These are phyloP conservation scores for Girardinus metallicus DNA, from an alignment of 2,797 vertebrate species.

Conservation along the genomic window DNA sequence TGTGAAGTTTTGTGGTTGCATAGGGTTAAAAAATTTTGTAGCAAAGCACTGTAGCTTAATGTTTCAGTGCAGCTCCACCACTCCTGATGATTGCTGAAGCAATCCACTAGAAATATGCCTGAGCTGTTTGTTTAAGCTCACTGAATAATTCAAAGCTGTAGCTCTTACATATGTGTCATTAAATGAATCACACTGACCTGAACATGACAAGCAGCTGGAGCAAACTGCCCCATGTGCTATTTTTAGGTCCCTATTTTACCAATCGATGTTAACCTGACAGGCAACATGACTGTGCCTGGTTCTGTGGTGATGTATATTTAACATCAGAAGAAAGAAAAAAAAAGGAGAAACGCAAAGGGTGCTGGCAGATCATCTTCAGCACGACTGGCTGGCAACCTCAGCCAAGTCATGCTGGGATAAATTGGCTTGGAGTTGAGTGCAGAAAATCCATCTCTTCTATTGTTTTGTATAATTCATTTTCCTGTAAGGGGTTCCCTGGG, in stretches of 20 bases:
- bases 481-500: constrained; percentile 47
- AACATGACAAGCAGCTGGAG: constrained; percentile 44
- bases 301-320: constrained; percentile 60
- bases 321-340: constrained; percentile 18
- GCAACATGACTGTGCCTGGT: constrained; percentile 24
- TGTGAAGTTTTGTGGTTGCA: not conserved
- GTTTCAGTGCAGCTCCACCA: constrained; percentile 27
- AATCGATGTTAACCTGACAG: constrained; percentile 35
- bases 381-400: constrained; percentile 45
- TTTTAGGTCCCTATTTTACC: constrained; percentile 28
- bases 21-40: not conserved
- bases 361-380: constrained; percentile 28
- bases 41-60: constrained; percentile 7
- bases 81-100: constrained; percentile 26
- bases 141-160: constrained; percentile 59
- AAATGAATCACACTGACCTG: constrained; percentile 29
- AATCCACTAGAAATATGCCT: constrained; percentile 37
- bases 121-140: constrained; percentile 53
- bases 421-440: constrained; percentile 56
- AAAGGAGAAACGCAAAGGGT: constrained; percentile 37
- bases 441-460: constrained; percentile 57
- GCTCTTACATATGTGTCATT: constrained; percentile 27
- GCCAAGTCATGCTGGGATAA: constrained; percentile 54
- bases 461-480: constrained; percentile 68
- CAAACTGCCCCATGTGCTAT: constrained; percentile 38